Percentiles rank a stretch among this genome's conserved stretches.
These are phyloP conservation scores for Anoplophora glabripennis DNA, from an alignment of 1,140 invertebrate genomes.

Conservation along the genomic window DNA sequence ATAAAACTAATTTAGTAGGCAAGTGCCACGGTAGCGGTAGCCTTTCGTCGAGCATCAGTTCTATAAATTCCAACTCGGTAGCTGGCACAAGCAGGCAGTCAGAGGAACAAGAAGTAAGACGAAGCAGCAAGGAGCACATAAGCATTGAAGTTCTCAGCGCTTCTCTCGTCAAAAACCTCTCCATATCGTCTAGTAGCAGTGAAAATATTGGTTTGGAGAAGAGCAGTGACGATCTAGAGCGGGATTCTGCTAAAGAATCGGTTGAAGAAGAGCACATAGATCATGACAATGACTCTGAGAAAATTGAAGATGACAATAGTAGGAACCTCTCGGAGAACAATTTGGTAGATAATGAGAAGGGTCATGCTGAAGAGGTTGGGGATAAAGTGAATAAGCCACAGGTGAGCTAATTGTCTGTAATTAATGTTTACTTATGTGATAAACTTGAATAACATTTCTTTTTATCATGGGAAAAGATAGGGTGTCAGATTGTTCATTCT, in stretches of 20 bases:
- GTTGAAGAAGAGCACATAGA: slow-evolving; percentile 20
- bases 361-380: slow-evolving; percentile 5
- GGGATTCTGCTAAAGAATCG: slow-evolving; percentile 10
- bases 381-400: slow-evolving; percentile 12
- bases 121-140: slow-evolving; percentile 8
- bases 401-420: background rate
- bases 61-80: slow-evolving; percentile 34
- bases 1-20: slow-evolving; percentile 23
- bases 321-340: slow-evolving; percentile 25
- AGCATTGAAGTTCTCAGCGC: slow-evolving; percentile 27
- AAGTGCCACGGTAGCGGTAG: slow-evolving; percentile 35
- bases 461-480: no score
- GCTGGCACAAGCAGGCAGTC: slow-evolving; percentile 36
- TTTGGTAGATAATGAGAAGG: background rate
- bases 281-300: slow-evolving; percentile 19
- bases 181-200: slow-evolving; percentile 36
- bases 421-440: no score
- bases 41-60: slow-evolving; percentile 37
- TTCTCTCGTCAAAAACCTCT: slow-evolving; percentile 30
- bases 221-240: slow-evolving; percentile 26
- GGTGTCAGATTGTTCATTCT: no score
- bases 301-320: slow-evolving; percentile 25
- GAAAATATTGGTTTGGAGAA: slow-evolving; percentile 30
- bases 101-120: slow-evolving; percentile 26
- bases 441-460: no score